These are phyloP conservation scores for Leguminivora glycinivorella DNA, from an alignment of 1,140 invertebrate genomes.

Conservation along the genomic window DNA sequence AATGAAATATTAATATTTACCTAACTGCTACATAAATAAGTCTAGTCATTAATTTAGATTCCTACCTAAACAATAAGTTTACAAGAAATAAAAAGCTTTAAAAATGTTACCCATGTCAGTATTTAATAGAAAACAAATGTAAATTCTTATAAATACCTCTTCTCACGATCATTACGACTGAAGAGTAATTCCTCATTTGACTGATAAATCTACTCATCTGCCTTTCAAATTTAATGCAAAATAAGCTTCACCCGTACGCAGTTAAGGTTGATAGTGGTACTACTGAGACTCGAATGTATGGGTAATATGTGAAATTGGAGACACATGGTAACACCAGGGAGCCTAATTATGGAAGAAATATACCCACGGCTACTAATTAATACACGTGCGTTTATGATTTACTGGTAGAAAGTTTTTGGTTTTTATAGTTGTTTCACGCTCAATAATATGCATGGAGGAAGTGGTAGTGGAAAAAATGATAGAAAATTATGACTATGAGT, in stretches of 20 bases:
- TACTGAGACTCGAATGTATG: background rate
- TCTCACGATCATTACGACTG: conserved; percentile 58
- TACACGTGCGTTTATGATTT: conserved; percentile 62
- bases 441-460: background rate
- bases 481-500: too few relatives aligned
- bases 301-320: conserved; percentile 61
- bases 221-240: background rate
- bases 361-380: conserved; percentile 61
- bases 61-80: too few relatives aligned
- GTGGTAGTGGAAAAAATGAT: background rate
- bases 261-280: background rate
- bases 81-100: background rate
- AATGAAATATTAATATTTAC: too few relatives aligned
- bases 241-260: background rate
- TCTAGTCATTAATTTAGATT: too few relatives aligned
- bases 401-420: conserved; percentile 32
- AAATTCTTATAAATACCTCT: conserved; percentile 30
- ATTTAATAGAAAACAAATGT: conserved; percentile 20
- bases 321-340: conserved; percentile 55
- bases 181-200: conserved; percentile 47
- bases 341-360: conserved; percentile 66
- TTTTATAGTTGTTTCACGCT: background rate
- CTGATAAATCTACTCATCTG: background rate
- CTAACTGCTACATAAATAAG: too few relatives aligned
- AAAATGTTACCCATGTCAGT: background rate